Evolutionary conservation across 2,888 invertebrate genomes (phyloP).

Genomic region (Crossocerus cetratus): DNA sequence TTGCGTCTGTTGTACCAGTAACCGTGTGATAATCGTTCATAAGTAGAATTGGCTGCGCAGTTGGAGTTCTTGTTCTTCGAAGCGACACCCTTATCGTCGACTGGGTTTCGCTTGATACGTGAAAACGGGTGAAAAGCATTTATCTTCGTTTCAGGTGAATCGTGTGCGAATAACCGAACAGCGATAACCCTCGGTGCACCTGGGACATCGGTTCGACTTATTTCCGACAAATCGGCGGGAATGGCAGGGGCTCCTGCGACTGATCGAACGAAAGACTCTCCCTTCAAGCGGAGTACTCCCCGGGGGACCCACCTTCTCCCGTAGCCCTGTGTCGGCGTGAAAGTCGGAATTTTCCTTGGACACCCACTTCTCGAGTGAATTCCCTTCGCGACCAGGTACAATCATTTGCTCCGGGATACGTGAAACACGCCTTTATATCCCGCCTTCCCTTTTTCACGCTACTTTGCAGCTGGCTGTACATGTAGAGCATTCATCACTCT

Average conservation of each 20-base stretch:
- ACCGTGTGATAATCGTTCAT: too few relatives aligned
- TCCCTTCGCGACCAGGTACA: constrained; percentile 22
- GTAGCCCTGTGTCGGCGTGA: constrained; percentile 6
- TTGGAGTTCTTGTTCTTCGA: too few relatives aligned
- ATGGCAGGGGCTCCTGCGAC: constrained; percentile 49
- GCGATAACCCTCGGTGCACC: constrained; percentile 58
- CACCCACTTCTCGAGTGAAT: constrained; percentile 15
- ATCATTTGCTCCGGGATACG: constrained; percentile 26
- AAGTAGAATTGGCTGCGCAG: too few relatives aligned
- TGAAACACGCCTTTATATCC: neutral
- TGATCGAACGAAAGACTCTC: constrained; percentile 54
- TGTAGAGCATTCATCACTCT: too few relatives aligned
- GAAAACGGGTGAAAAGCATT: constrained; percentile 56
- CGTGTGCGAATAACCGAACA: constrained; percentile 60
- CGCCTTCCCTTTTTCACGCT: too few relatives aligned
- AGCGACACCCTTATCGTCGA: too few relatives aligned
- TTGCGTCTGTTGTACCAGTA: too few relatives aligned
- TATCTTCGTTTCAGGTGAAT: constrained; percentile 67
- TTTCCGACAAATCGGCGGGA: constrained; percentile 61
- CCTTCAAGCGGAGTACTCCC: constrained; percentile 31
- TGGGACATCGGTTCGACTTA: constrained; percentile 60
- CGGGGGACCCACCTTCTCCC: constrained; percentile 15
- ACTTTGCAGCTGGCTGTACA: too few relatives aligned
- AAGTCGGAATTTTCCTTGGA: constrained; percentile 29
- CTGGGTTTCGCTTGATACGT: constrained; percentile 31